A percentile compares a stretch with the other conserved stretches of the same genome.
Conservation (phyloP, 2,888 invertebrate genomes). For the Trachelus stipa region DNA sequence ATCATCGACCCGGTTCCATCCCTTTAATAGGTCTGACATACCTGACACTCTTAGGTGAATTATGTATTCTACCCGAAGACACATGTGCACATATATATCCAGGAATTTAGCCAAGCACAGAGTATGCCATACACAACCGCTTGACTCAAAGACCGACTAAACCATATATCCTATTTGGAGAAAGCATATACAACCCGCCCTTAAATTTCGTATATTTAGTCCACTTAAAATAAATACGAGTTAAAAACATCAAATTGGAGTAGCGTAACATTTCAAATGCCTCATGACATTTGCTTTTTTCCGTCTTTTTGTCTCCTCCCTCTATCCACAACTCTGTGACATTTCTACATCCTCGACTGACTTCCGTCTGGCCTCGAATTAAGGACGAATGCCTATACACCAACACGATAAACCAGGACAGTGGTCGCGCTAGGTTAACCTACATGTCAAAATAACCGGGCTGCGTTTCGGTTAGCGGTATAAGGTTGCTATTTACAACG, state of each 20-base stretch:
- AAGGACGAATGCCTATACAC: neutral
- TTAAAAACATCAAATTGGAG: neutral
- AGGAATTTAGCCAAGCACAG: neutral
- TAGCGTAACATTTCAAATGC: neutral
- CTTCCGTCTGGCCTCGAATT: neutral
- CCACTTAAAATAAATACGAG: neutral
- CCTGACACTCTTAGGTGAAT: neutral
- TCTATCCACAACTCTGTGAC: neutral
- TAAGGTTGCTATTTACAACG: conserved; percentile 26
- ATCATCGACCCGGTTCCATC: neutral
- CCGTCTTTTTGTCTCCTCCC: neutral
- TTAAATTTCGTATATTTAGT: neutral
- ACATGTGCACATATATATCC: neutral
- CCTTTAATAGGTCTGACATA: neutral
- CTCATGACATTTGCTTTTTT: neutral
- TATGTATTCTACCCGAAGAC: neutral
- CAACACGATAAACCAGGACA: neutral
- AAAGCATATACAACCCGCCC: neutral
- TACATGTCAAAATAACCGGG: conserved; percentile 5
- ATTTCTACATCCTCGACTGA: neutral
- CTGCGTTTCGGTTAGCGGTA: neutral
- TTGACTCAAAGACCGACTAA: neutral
- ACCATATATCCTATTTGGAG: neutral
- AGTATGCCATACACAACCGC: neutral
- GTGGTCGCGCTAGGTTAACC: neutral